Evolutionary conservation across 2,888 invertebrate species (phyloP), one percentile per base, ranked within the genome.

Genomic region (Gymnocheta viridis): DNA sequence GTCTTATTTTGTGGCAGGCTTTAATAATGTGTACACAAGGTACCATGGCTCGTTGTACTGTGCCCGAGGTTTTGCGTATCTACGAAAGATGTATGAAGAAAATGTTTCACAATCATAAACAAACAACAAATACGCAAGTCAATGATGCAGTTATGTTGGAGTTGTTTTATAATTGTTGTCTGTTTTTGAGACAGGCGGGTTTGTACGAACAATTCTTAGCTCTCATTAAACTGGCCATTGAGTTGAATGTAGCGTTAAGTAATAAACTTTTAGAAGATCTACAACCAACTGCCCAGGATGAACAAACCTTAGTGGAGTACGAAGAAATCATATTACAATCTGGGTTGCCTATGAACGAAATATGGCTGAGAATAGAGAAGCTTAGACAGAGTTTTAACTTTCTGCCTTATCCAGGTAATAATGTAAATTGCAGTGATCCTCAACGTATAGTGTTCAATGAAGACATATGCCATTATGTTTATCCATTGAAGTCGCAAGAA

Each of bases 191-290:
- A 69, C 96, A 96, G 88, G 94, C 95, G 7, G 96, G 96, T 0
- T 93, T 96, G 79, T 95, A 94, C 93, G 96, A 96, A 92, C 94
- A 94, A 88, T 94, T 96, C 88, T 95, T 95, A 94, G 94, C 95
- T 85, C 92, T 96, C 44, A 90, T 96, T 60, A 94, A 95, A 89
- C 92, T 96, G 89, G 95, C 95, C 87, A 92, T 95, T 35, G 94
- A 94, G 86, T 92, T 96, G 86, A 96, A 95, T 93, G 93, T 95
- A 84, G 92, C 93, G 0, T 24, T 62, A 1, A 84, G 35, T 32
- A 90, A 90, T 0, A 88, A 91, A 81, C 91, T 87, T 87, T 91
- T 93, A 78, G 88, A 90, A 35, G 89, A 87, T 44, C 83, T 91
- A 19, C 87, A 87, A 72, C 91, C 91, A 0, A 49, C 85, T 0